Base-by-base conservation (phyloP, 2,888 invertebrate species). In the Odontocolon sp. region DNA sequence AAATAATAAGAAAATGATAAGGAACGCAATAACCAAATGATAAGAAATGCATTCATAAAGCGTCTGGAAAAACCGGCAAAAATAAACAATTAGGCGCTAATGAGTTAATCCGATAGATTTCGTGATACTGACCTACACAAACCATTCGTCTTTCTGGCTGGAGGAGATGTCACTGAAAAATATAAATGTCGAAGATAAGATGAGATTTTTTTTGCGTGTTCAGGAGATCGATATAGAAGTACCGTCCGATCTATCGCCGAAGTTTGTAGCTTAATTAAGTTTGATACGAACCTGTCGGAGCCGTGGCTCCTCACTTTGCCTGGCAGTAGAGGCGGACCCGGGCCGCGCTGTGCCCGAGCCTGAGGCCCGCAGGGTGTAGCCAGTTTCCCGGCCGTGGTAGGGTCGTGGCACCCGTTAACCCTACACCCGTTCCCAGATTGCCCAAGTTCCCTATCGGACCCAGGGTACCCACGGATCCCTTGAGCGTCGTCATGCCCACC, bases 341-440 rank as follows among this genome's bases (percentile, higher is more conserved):
- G 93, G 94, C 94, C 95, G 93, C 93, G 95, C 93, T 93, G 94
- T 91, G 92, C 92, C 92, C 93, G 93, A 93, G 94, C 93, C 93
- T 92, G 93, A 92, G 93, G 95, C 95, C 96, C 96, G 95, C 96
- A 96, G 96, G 97, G 96, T 94, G 96, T 95, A 94, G 94, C 96
- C 95, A 96, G 96, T 97, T 97, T 97, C 96, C 96, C 96, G 96
- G 95, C 92, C 90, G 91, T 81, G 89, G 90, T 84, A 90, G 85
- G 81, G 90, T 91, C 81, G 90, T 90, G 77, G 90, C 90, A 84
- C 91, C 91, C 81, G 90, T 90, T 82, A 91, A 85, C 70, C 89
- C 90, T 78, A 87, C 84, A 75, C 88, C 89, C 81, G 88, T 82
- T 81, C 91, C 88, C 91, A 84, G 81, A 68, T 76, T 90, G 86